These are phyloP conservation scores for Cerastis leucographa DNA, from an alignment of 2,888 invertebrate genomes.

Conservation along the genomic window DNA sequence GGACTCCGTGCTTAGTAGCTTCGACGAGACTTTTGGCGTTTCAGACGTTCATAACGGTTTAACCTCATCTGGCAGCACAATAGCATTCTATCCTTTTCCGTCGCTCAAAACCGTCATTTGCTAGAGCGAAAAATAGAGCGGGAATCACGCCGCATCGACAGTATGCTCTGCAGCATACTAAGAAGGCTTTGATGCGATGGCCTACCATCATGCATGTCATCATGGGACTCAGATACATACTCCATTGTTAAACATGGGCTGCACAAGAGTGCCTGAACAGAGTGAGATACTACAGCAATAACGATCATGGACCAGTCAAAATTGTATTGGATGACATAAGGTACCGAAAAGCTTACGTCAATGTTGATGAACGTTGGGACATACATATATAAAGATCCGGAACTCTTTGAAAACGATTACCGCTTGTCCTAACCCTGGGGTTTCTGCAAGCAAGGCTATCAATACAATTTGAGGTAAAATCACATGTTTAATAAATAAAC, in stretches of 20 bases:
- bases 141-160: too few relatives aligned
- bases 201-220: not conserved
- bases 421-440: not conserved
- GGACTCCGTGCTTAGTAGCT: not conserved
- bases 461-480: not conserved
- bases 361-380: not conserved
- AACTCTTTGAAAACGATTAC: not conserved
- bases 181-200: not conserved
- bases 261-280: not conserved
- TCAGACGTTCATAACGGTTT: not conserved
- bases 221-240: not conserved
- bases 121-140: too few relatives aligned
- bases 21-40: not conserved
- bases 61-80: not conserved
- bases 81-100: too few relatives aligned
- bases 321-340: not conserved
- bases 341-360: not conserved
- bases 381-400: not conserved
- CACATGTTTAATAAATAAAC: not conserved
- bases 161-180: not conserved
- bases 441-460: not conserved
- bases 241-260: not conserved
- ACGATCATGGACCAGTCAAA: not conserved
- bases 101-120: too few relatives aligned
- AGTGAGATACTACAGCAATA: not conserved